Evolutionary conservation across 2,888 invertebrate genomes (phyloP).

Genomic region (Tenthredo notha): DNA sequence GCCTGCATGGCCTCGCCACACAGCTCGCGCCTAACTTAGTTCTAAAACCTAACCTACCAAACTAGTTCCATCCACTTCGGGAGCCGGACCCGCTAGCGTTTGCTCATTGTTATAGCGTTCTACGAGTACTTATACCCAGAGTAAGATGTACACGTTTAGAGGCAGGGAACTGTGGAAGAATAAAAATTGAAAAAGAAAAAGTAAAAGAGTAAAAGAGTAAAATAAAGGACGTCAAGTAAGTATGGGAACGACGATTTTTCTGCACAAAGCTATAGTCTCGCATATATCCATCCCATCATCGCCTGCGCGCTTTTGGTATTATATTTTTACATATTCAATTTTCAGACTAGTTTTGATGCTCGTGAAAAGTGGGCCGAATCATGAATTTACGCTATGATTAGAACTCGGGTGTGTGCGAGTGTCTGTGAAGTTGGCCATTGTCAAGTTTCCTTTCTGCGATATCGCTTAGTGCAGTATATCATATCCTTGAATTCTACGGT

Average conservation of each 20-base stretch:
- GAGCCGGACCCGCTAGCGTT: constrained; percentile 40
- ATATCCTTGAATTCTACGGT: neutral
- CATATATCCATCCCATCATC: neutral
- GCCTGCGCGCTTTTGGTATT: neutral
- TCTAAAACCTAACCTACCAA: constrained; percentile 70
- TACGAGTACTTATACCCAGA: constrained; percentile 29
- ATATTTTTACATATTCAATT: neutral
- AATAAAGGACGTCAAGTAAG: neutral
- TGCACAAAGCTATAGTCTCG: neutral
- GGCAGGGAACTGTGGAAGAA: constrained; percentile 3
- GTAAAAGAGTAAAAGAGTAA: neutral
- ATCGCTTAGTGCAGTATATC: neutral
- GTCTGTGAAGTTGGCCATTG: neutral
- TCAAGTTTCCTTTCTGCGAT: neutral
- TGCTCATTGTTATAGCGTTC: constrained; percentile 41
- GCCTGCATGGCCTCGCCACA: constrained; percentile 7
- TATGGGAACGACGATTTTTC: neutral
- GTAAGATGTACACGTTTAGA: constrained; percentile 19
- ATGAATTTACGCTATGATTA: neutral
- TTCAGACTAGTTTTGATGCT: neutral
- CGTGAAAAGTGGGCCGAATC: neutral
- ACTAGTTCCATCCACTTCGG: constrained; percentile 67
- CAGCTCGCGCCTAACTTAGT: constrained; percentile 57
- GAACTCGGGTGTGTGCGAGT: neutral
- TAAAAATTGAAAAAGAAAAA: neutral